phyloP scores from a whole-genome alignment of 2,888 invertebrate species.

The Drosophila atripex region DNA sequence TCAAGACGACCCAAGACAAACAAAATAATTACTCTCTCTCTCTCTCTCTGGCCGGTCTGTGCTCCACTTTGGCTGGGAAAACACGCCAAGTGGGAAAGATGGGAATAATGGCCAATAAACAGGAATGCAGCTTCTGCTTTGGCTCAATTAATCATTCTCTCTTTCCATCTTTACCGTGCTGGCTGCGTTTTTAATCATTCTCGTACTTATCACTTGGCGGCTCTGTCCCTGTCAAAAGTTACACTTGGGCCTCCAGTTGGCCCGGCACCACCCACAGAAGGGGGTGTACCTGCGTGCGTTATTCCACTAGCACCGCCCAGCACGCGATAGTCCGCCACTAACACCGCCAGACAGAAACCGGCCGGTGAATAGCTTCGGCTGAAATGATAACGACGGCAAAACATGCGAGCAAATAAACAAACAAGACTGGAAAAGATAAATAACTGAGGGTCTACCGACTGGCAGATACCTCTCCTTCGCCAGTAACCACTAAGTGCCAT shows the following conservation, averaged over 20 bases:
- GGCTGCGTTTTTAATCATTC: slow-evolving; percentile 20
- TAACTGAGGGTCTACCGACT: slow-evolving; percentile 2
- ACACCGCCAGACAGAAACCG: slow-evolving; percentile 49
- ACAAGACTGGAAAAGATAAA: slow-evolving; percentile 40
- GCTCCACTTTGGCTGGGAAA: slow-evolving; percentile 3
- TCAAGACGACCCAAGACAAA: slow-evolving; percentile 21
- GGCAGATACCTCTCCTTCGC: slow-evolving; percentile 7
- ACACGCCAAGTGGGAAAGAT: slow-evolving; percentile 24
- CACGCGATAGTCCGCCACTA: slow-evolving; percentile 55
- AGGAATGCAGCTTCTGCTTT: slow-evolving; percentile 48
- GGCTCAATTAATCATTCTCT: slow-evolving; percentile 42
- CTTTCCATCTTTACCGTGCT: too few relatives aligned
- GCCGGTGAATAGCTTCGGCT: slow-evolving; percentile 63
- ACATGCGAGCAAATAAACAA: slow-evolving; percentile 69
- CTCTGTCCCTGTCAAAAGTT: slow-evolving; percentile 71
- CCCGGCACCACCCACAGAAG: slow-evolving; percentile 14
- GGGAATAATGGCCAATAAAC: slow-evolving; percentile 37
- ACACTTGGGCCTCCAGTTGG: slow-evolving; percentile 55
- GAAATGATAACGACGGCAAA: slow-evolving; percentile 70
- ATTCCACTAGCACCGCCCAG: slow-evolving; percentile 21
- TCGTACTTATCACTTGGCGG: slow-evolving; percentile 44
- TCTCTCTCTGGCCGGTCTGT: background rate
- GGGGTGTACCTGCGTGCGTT: background rate
- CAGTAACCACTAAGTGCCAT: background rate
- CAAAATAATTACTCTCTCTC: slow-evolving; percentile 36